Evolutionary conservation across 2,113 vertebrate genomes (phyloP), one percentile per base, ranked within the genome.

Genomic region (Acrocephalus arundinaceus): DNA sequence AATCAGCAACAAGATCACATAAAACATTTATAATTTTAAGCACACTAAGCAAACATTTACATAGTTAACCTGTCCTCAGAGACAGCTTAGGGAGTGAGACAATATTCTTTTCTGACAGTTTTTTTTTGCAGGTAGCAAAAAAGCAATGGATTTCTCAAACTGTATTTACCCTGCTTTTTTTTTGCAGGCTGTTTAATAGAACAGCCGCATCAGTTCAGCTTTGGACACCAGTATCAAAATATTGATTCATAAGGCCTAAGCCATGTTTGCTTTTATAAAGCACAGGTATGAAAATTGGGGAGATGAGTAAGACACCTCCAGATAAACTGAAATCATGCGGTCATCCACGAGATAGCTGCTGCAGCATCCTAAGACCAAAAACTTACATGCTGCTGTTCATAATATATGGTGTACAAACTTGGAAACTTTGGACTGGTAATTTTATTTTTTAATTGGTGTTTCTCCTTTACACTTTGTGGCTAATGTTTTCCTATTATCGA

Each of bases 401-500:
- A 70, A 84, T 14, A 85, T 30, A 80, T 7, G 8, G 18, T 67
- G 31, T 87, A 39, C 59, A 94, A 75, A 78, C 73, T 6, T 59
- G 28, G 71, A 74, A 89, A 63, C 14, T 63, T 94, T 54, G 77
- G 65, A 61, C 85, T 92, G 41, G 45, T 28, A 63, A 31, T 77
- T 23, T 95, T 89, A 94, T 77, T 87, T 86, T 94, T 89, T 37
- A 79, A 85, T 91, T 92, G 52, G 61, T 80, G 39, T 90, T 97
- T 85, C 87, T 96, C 77, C 87, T 96, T 96, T 95, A 96, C 77
- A 94, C 94, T 97, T 96, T 97, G 97, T 97, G 97, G 97, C 96
- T 97, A 96, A 97, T 96, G 93, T 96, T 94, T 97, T 97, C 94
- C 95, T 92, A 97, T 98, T 98, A 98, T 98, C 98, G 94, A 97